These are phyloP conservation scores for Heliconius hermathena DNA, from an alignment of 1,140 invertebrate species.

Conservation along the genomic window DNA sequence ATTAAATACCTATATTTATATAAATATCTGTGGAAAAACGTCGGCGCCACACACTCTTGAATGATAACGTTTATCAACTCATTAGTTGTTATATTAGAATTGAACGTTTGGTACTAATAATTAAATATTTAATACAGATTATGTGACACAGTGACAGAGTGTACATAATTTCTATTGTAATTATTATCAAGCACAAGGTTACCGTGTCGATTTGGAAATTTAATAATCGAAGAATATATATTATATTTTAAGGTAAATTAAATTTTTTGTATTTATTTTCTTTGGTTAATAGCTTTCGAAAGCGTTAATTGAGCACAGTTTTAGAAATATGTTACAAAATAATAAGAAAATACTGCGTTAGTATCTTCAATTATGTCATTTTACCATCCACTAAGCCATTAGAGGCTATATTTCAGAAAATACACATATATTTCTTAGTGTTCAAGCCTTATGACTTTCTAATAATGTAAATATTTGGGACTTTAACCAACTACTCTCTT, in stretches of 20 bases:
- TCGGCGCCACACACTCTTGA: constrained; percentile 24
- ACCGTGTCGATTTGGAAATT: neutral
- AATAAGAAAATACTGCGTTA: no score
- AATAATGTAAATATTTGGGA: neutral
- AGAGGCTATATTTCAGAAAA: neutral
- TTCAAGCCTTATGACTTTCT: neutral
- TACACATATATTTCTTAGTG: neutral
- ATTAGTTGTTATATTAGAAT: constrained; percentile 11
- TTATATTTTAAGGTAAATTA: neutral
- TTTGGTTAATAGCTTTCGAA: no score
- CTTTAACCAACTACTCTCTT: neutral
- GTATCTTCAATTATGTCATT: no score
- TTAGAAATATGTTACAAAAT: no score
- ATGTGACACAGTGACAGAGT: neutral
- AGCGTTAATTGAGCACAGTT: no score
- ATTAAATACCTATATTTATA: constrained; percentile 10
- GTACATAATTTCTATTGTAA: neutral
- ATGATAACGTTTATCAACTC: constrained; percentile 35
- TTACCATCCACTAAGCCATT: no score
- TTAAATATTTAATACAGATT: neutral
- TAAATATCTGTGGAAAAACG: constrained; percentile 12
- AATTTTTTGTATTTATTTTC: no score
- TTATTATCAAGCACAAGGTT: neutral
- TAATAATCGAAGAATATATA: neutral
- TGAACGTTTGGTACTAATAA: neutral